These are phyloP conservation scores for Physella acuta DNA, from an alignment of 1,140 invertebrate species.

Conservation along the genomic window DNA sequence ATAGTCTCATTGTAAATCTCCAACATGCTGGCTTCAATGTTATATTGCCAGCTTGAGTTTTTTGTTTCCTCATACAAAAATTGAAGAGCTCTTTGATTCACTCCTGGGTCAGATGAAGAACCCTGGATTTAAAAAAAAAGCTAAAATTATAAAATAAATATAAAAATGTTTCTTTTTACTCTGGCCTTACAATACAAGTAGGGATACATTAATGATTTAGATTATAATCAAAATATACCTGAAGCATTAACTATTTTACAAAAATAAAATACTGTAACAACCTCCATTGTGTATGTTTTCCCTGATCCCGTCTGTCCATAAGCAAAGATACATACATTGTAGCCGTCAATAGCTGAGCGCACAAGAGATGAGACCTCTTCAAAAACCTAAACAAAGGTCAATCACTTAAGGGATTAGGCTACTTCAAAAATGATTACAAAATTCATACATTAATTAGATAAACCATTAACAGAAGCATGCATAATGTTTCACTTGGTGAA, in stretches of 20 bases:
- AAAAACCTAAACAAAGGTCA: slow-evolving; percentile 47
- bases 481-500: neutral
- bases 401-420: neutral
- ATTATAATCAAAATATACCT: too few species aligned
- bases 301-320: slow-evolving; percentile 79
- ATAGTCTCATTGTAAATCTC: slow-evolving; percentile 58
- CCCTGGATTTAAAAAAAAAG: slow-evolving; percentile 47
- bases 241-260: too few species aligned
- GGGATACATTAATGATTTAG: too few species aligned
- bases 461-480: neutral
- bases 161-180: too few species aligned
- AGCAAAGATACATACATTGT: slow-evolving; percentile 65
- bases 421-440: neutral
- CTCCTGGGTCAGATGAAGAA: slow-evolving; percentile 55
- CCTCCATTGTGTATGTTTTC: slow-evolving; percentile 76
- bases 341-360: slow-evolving; percentile 55
- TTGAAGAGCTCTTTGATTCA: slow-evolving; percentile 58
- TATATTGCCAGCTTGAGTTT: slow-evolving; percentile 44
- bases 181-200: too few species aligned
- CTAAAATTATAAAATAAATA: neutral
- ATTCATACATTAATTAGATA: neutral
- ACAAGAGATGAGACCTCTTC: slow-evolving; percentile 51
- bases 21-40: slow-evolving; percentile 49
- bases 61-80: slow-evolving; percentile 54
- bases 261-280: too few species aligned